Evolutionary conservation across 2,888 invertebrate species (phyloP), one percentile per base, ranked within the genome.

Genomic region (Scotopteryx bipunctaria): DNA sequence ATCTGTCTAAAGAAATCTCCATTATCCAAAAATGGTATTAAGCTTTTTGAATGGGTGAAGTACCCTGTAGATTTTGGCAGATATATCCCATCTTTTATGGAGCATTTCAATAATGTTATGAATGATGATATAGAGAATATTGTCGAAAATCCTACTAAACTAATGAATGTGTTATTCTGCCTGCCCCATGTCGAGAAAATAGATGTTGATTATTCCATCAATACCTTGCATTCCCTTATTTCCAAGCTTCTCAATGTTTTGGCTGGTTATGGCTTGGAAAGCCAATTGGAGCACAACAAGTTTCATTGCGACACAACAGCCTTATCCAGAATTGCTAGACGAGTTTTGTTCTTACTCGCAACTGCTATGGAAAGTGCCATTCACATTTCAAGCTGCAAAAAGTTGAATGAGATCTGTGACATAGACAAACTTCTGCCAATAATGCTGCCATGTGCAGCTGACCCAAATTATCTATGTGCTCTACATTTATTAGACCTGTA

Each of bases 1-100:
- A 91, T 97, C 38, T 85, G 96, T 25, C 68, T 93, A 25, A 84
- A 86, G 41, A 96, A 96, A 76, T 91, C 93, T 3, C 93, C 94
- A 0, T 76, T 93, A 0, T 92, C 91, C 4, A 85, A 87, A 49
- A 91, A 91, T 76, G 94, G 94, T 0, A 86, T 92, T 0, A 91
- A 91, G 57, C 71, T 94, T 5, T 76, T 86, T 49, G 85, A 91
- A 11, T 95, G 95, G 95, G 91, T 89, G 0, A 92, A 92, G 61
- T 95, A 95, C 76, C 91, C 93, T 0, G 71, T 95, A 15, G 92
- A 93, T 71, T 91, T 93, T 77, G 88, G 86, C 41, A 83, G 71
- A 68, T 78, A 70, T 51, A 67, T 90, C 52, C 58, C 74, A 43
- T 55, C 72, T 50, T 84, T 91, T 54, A 81, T 89, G 74, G 71